A percentile compares a stretch with the other conserved stretches of the same genome.
These are phyloP conservation scores for Melanotaenia maccullochi DNA, from an alignment of 2,797 vertebrate genomes.

Conservation along the genomic window DNA sequence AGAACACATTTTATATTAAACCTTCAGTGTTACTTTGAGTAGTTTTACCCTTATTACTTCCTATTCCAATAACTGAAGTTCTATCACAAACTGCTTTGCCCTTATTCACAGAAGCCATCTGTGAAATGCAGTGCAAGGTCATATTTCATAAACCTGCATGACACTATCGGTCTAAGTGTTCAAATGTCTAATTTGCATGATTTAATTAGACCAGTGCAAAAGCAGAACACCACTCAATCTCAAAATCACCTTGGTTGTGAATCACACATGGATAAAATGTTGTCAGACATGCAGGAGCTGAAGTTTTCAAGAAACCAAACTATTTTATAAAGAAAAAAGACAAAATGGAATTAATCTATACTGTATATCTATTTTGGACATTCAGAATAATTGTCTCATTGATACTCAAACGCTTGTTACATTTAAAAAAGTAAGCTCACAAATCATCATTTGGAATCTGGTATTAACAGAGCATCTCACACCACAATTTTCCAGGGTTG, in stretches of 20 bases:
- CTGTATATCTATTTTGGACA: no score
- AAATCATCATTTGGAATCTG: no score
- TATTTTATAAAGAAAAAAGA: slow-evolving; percentile 15
- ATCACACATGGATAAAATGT: slow-evolving; percentile 26
- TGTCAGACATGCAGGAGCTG: slow-evolving; percentile 1
- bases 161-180: slow-evolving; percentile 16
- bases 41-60: slow-evolving; percentile 10
- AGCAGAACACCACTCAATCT: slow-evolving; percentile 21
- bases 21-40: slow-evolving; percentile 5
- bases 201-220: slow-evolving; percentile 43
- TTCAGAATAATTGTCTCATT: no score
- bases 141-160: slow-evolving; percentile 34
- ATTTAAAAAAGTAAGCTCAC: no score
- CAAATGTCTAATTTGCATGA: slow-evolving; percentile 46
- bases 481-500: no score
- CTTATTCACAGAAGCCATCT: slow-evolving; percentile 7
- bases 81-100: slow-evolving; percentile 8
- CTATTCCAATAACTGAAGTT: slow-evolving; percentile 7
- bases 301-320: slow-evolving; percentile 20
- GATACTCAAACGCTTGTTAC: no score
- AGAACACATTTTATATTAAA: slow-evolving; percentile 14
- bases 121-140: slow-evolving; percentile 27
- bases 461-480: no score
- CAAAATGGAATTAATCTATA: background rate
- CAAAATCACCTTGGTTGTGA: slow-evolving; percentile 33